Evolutionary conservation across 1,140 invertebrate species (phyloP).

Genomic region (Luehdorfia chinensis): DNA sequence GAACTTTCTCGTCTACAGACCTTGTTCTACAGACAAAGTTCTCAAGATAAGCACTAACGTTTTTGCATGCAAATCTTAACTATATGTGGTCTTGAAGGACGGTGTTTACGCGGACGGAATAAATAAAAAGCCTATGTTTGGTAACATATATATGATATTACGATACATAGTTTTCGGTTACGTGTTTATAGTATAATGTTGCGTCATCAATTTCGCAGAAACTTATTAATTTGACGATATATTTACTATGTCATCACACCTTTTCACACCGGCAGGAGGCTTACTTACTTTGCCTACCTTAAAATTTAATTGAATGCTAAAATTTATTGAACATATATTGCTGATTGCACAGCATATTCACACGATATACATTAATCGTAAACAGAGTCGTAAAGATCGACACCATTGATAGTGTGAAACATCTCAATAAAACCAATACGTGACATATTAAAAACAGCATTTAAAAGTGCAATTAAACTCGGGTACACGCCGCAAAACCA

Average conservation of each 20-base stretch:
- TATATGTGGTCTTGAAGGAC: no score
- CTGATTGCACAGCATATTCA: neutral
- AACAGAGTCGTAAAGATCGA: slow-evolving; percentile 5
- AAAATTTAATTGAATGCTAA: no score
- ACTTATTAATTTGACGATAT: slow-evolving; percentile 8
- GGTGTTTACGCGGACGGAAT: no score
- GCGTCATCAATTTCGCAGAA: neutral
- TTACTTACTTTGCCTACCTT: no score
- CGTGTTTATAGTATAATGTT: neutral
- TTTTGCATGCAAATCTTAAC: no score
- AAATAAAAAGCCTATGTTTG: no score
- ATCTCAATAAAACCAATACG: slow-evolving; percentile 2
- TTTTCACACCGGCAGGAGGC: neutral
- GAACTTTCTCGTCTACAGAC: no score
- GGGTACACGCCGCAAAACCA: neutral
- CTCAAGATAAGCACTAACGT: no score
- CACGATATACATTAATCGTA: neutral
- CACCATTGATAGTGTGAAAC: slow-evolving; percentile 2
- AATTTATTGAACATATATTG: neutral
- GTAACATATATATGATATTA: no score
- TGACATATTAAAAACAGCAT: neutral
- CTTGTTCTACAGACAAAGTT: no score
- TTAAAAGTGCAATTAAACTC: neutral
- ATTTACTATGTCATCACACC: neutral
- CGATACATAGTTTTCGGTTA: neutral